Percentiles rank a stretch among this genome's conserved stretches.
Conservation (phyloP, 2,888 invertebrate species). For the Leptinotarsa peninsularis region DNA sequence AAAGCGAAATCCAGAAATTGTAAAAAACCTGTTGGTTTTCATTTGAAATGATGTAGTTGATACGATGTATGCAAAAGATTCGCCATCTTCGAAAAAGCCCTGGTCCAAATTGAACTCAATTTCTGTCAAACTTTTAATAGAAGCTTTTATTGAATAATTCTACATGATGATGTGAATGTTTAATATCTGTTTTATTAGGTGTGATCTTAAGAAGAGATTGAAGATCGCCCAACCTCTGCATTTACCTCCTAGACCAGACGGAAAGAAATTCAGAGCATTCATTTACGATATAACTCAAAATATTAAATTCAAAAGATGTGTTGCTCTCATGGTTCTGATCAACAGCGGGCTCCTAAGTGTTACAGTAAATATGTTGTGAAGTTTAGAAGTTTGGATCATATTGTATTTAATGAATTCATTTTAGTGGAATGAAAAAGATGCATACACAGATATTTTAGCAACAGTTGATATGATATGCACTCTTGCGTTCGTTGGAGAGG, state of each 20-base stretch:
- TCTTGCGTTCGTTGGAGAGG: constrained; percentile 94
- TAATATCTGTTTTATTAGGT: constrained; percentile 68
- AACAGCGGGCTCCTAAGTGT: constrained; percentile 93
- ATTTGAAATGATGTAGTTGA: too few relatives aligned
- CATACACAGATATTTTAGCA: constrained; percentile 84
- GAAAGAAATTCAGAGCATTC: constrained; percentile 89
- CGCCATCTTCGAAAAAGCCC: too few relatives aligned
- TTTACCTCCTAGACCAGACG: constrained; percentile 96
- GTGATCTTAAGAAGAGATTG: constrained; percentile 97
- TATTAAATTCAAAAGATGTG: constrained; percentile 92
- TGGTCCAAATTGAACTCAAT: too few relatives aligned
- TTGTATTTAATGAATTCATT: constrained; percentile 49
- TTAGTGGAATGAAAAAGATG: constrained; percentile 88
- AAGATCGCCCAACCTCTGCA: constrained; percentile 99
- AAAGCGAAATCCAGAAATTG: too few relatives aligned
- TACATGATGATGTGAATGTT: too few relatives aligned
- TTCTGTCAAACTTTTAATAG: too few relatives aligned
- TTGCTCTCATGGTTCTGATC: constrained; percentile 92
- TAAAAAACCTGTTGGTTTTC: too few relatives aligned
- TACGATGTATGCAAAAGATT: too few relatives aligned
- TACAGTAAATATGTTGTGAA: constrained; percentile 75
- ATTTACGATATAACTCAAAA: constrained; percentile 99
- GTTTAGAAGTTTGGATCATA: neutral
- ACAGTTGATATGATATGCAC: constrained; percentile 90
- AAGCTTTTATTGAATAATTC: too few relatives aligned